phyloP scores from a whole-genome alignment of 2,888 invertebrate species.

The Blastobasis lacticolella region DNA sequence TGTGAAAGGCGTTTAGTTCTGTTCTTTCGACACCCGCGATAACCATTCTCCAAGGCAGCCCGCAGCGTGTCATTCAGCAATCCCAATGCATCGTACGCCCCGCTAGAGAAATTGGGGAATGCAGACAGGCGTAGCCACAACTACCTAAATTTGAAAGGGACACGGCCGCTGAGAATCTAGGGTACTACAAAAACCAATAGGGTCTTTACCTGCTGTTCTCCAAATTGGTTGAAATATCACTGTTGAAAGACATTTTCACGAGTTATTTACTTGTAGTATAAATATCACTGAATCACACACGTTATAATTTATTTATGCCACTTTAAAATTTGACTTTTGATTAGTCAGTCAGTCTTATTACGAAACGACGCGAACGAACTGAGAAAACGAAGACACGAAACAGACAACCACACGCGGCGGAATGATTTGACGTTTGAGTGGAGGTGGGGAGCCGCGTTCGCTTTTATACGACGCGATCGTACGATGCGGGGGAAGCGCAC shows the following conservation, averaged over 20 bases:
- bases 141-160: conserved; percentile 20
- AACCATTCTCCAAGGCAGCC: conserved; percentile 5
- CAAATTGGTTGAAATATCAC: conserved; percentile 65
- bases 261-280: conserved; percentile 57
- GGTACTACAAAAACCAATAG: conserved; percentile 28
- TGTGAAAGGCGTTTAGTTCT: conserved; percentile 24
- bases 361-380: conserved; percentile 47
- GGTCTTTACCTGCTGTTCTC: conserved; percentile 70
- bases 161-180: conserved; percentile 24
- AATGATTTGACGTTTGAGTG: conserved; percentile 59
- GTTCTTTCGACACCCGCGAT: conserved; percentile 17
- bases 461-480: conserved; percentile 68
- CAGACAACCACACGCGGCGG: conserved; percentile 32
- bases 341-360: conserved; percentile 32
- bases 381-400: conserved; percentile 37
- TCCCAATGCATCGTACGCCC: conserved; percentile 8
- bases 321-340: conserved; percentile 49
- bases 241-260: conserved; percentile 70
- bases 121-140: conserved; percentile 22
- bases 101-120: conserved; percentile 19
- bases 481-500: conserved; percentile 63
- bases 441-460: conserved; percentile 56
- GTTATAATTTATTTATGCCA: conserved; percentile 44
- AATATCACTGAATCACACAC: conserved; percentile 72
- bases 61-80: conserved; percentile 4